Evolutionary conservation across 2,797 vertebrate species (phyloP), one percentile per base, ranked within the genome.

Genomic region (Sebastes kiyomatsui): DNA sequence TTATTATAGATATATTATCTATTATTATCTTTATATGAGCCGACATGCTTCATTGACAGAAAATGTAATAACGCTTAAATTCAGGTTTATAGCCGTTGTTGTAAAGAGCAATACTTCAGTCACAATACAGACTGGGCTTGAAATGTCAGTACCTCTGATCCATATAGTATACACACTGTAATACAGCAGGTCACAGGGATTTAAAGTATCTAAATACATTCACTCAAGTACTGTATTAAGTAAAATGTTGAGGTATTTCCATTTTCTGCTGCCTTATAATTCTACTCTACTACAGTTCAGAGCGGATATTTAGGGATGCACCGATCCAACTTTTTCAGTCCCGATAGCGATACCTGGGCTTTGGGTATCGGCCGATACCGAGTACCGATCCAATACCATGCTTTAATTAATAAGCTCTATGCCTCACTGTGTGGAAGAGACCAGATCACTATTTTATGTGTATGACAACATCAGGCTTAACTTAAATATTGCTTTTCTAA

Each of bases 391-490:
- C 16, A 18, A 18, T 46, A 18, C 42, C 42, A 7, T 16, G 14
- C 6, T 46, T 46, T 46, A 46, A 2, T 46, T 46, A 46, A 46
- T 46, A 46, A 46, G 6, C 42, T 46, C 0, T 46, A 46, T 46
- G 16, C 42, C 16, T 46, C 42, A 46, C 16, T 46, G 42, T 46
- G 42, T 46, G 42, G 42, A 46, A 46, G 38, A 3, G 14, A 46
- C 38, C 14, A 16, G 16, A 18, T 46, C 16, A 46, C 1, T 46
- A 1, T 46, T 46, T 18, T 7, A 46, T 18, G 42, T 46, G 3
- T 46, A 46, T 1, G 16, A 18, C 42, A 46, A 46, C 6, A 46
- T 46, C 42, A 0, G 3, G 42, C 42, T 18, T 0, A 0, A 46
- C 16, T 46, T 46, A 16, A 46, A 46, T 46, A 46, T 46, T 46